phyloP scores from a whole-genome alignment of 92 coral and sea anemone genomes.

The Chrysogorgia sp. region DNA sequence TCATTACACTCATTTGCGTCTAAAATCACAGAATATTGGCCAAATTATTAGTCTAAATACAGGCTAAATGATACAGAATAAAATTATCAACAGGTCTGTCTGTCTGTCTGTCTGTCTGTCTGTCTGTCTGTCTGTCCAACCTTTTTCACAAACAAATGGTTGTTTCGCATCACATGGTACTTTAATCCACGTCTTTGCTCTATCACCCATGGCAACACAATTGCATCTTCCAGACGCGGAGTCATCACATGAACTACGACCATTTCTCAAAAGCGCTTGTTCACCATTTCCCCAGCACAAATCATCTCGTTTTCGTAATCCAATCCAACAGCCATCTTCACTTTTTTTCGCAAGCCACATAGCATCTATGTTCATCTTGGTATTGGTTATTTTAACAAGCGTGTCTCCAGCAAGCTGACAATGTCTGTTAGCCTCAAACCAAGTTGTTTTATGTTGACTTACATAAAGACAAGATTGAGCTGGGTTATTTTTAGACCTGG shows the following conservation, averaged over 20 bases:
- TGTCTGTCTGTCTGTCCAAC: constrained; percentile 8
- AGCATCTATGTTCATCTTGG: background rate
- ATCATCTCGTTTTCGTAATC: background rate
- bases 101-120: background rate
- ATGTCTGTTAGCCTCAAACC: background rate
- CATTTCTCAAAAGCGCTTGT: too few species aligned
- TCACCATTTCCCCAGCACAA: background rate
- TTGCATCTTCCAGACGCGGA: too few species aligned
- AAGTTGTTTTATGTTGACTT: background rate
- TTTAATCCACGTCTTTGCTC: background rate
- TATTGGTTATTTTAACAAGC: background rate
- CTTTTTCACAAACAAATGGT: constrained; percentile 8
- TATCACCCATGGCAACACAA: too few species aligned
- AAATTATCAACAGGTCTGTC: too few species aligned
- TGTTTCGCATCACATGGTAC: background rate
- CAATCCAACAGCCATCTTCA: background rate
- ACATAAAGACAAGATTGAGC: background rate
- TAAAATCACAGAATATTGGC: background rate
- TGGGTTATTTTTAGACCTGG: background rate
- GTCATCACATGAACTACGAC: too few species aligned
- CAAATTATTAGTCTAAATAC: too few species aligned
- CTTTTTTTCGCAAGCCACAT: background rate
- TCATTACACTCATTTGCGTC: background rate
- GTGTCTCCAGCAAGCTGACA: background rate
- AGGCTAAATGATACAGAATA: too few species aligned